A percentile compares a stretch with the other conserved stretches of the same genome.
phyloP scores from a whole-genome alignment of 2,113 vertebrate genomes.

The Rhizomys pruinosus region DNA sequence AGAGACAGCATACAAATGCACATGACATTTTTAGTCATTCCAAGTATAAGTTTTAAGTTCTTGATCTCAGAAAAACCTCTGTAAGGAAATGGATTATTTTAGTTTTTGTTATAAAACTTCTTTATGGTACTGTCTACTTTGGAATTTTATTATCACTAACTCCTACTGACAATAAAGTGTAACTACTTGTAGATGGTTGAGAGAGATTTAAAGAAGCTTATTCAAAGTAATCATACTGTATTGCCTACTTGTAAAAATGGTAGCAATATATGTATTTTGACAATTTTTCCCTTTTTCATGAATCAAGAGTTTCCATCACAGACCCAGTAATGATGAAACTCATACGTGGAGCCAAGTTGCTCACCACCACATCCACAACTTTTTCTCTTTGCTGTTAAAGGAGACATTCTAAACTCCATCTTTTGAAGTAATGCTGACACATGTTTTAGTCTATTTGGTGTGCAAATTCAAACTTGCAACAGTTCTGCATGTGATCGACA shows the following conservation, averaged over 20 bases:
- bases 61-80: conserved; percentile 31
- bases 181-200: conserved; percentile 19
- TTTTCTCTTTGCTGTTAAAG: not conserved
- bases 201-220: not conserved
- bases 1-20: not conserved
- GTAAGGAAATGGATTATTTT: not conserved
- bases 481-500: not conserved
- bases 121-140: not conserved
- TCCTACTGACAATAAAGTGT: conserved; percentile 27
- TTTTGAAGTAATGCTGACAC: not conserved
- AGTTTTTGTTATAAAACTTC: conserved; percentile 41
- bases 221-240: not conserved
- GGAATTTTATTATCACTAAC: conserved; percentile 43
- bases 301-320: not conserved
- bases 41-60: not conserved
- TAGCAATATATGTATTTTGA: not conserved
- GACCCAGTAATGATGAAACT: not conserved
- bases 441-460: not conserved
- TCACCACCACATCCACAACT: not conserved
- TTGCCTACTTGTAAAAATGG: conserved; percentile 19
- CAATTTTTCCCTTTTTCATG: not conserved
- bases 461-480: not conserved
- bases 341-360: rapidly evolving
- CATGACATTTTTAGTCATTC: not conserved
- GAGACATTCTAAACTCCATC: not conserved